Conservation (phyloP, 1,140 invertebrate species). For the Lerema accius region DNA sequence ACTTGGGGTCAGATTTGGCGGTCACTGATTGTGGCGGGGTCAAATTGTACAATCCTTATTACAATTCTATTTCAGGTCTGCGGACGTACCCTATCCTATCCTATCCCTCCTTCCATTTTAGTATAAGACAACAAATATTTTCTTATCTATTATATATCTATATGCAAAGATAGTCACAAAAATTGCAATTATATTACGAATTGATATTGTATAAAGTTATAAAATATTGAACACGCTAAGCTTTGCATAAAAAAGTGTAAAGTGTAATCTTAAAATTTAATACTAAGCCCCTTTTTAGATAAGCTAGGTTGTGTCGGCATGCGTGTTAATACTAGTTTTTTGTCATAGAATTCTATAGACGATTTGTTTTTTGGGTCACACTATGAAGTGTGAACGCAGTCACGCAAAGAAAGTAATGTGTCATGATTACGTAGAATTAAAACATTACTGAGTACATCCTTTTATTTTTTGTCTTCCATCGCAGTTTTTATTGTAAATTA, state of each 20-base stretch:
- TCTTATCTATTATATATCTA: too few species aligned
- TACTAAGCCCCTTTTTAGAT: too few species aligned
- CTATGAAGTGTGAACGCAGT: too few species aligned
- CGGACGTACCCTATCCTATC: slow-evolving; percentile 3
- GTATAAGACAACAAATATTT: slow-evolving; percentile 13
- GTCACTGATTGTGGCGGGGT: not conserved
- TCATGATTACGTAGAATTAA: too few species aligned
- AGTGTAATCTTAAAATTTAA: not conserved
- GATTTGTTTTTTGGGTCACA: too few species aligned
- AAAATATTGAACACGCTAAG: not conserved
- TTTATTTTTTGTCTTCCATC: too few species aligned
- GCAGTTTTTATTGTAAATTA: too few species aligned
- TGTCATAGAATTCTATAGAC: too few species aligned
- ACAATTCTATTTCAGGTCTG: slow-evolving; percentile 10
- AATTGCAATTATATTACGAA: slow-evolving; percentile 4
- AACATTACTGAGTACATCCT: too few species aligned
- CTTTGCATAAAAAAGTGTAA: not conserved
- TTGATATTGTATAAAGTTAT: not conserved
- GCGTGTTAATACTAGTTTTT: too few species aligned
- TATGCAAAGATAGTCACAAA: slow-evolving; percentile 18
- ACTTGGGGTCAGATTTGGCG: not conserved
- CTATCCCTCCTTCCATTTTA: slow-evolving; percentile 8
- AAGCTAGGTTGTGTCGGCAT: too few species aligned
- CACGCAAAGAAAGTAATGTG: too few species aligned
- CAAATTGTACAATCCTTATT: slow-evolving; percentile 9